These are phyloP conservation scores for Mellilla xanthometata DNA, from an alignment of 2,888 invertebrate species.

Conservation along the genomic window DNA sequence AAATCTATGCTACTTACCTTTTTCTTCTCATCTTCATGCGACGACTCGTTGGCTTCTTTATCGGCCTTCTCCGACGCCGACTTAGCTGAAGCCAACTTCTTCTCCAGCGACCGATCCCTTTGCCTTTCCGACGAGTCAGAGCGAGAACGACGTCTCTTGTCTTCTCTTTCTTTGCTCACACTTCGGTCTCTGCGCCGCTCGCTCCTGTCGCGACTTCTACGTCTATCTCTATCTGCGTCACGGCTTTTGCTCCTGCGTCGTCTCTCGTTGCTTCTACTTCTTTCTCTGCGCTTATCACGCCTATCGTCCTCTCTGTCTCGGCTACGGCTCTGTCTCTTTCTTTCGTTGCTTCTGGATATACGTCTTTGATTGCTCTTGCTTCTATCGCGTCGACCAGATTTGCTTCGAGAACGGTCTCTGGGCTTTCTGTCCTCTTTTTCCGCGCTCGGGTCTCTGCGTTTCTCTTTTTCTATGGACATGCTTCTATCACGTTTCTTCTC, in stretches of 20 bases:
- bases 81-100: slow-evolving; percentile 38
- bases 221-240: slow-evolving; percentile 19
- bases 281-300: slow-evolving; percentile 14
- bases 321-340: slow-evolving; percentile 36
- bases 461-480: slow-evolving; percentile 28
- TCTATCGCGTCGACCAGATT: slow-evolving; percentile 6
- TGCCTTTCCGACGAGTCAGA: slow-evolving; percentile 46
- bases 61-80: slow-evolving; percentile 26
- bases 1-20: slow-evolving; percentile 41
- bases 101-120: slow-evolving; percentile 42
- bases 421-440: slow-evolving; percentile 23
- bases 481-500: slow-evolving; percentile 19
- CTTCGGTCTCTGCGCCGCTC: slow-evolving; percentile 32
- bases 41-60: slow-evolving; percentile 1
- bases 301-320: slow-evolving; percentile 35
- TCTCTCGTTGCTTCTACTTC: slow-evolving; percentile 13
- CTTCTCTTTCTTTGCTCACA: slow-evolving; percentile 33
- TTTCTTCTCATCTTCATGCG: slow-evolving; percentile 51
- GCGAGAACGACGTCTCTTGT: slow-evolving; percentile 45
- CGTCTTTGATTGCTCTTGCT: slow-evolving; percentile 20
- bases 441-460: slow-evolving; percentile 25
- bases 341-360: slow-evolving; percentile 15
- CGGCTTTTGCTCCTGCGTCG: slow-evolving; percentile 8
- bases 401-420: slow-evolving; percentile 10
- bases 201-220: slow-evolving; percentile 36